A percentile compares a stretch with the other conserved stretches of the same genome.
Conservation (phyloP, 2,797 vertebrate species). For the Falco rusticolus region DNA sequence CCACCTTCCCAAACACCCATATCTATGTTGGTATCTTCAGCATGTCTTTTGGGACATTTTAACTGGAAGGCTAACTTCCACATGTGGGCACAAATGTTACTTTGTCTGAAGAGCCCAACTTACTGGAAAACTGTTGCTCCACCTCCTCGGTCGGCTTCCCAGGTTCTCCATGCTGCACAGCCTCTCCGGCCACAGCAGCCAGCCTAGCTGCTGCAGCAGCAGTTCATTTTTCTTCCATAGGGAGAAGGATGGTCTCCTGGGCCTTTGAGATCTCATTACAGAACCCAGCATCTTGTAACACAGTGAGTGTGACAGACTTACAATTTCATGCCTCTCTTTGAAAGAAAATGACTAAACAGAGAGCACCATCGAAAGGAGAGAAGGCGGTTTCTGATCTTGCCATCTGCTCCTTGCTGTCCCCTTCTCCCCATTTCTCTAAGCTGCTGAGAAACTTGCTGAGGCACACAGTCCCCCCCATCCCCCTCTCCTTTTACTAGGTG, state of each 20-base stretch:
- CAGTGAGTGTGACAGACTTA: background rate
- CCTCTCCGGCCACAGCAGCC: background rate
- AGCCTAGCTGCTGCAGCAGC: background rate
- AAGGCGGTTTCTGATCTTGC: background rate
- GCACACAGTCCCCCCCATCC: fast-evolving
- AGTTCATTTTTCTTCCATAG: background rate
- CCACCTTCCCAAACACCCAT: background rate
- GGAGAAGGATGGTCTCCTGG: background rate
- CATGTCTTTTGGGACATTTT: background rate
- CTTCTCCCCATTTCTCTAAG: background rate
- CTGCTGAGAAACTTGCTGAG: background rate
- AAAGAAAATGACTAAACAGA: background rate
- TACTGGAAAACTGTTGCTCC: background rate
- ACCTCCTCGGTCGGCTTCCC: background rate
- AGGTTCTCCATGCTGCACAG: background rate
- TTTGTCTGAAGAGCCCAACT: background rate
- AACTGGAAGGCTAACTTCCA: background rate
- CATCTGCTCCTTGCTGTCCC: background rate
- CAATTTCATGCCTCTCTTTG: background rate
- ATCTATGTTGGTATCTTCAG: background rate
- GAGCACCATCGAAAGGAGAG: background rate
- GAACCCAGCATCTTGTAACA: background rate
- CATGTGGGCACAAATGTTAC: background rate
- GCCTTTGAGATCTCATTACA: background rate
- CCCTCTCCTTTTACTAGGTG: background rate